Percentiles rank a stretch among this genome's conserved stretches.
These are phyloP conservation scores for Drosophila borealis DNA, from an alignment of 2,888 invertebrate species.

Conservation along the genomic window DNA sequence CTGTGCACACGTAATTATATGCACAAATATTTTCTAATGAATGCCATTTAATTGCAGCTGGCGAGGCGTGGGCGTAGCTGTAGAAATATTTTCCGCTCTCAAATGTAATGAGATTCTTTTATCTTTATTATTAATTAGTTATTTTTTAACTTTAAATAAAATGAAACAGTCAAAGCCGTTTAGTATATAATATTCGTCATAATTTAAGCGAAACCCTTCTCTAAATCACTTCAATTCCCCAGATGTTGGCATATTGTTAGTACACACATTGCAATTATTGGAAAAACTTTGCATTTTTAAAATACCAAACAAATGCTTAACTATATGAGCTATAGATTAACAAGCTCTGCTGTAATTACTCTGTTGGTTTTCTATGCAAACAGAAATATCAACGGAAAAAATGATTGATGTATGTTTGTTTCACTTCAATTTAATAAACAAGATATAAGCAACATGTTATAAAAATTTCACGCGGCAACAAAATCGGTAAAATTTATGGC, in stretches of 20 bases:
- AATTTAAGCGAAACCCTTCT: not conserved
- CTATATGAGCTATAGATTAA: not conserved
- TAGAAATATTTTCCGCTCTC: slow-evolving; percentile 21
- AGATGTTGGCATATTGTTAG: not conserved
- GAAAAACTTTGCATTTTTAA: not conserved
- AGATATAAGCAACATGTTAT: not conserved
- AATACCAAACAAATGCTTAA: slow-evolving; percentile 2
- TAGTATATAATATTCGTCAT: not conserved
- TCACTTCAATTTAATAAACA: not conserved
- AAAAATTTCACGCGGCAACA: not conserved
- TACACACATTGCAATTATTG: not conserved
- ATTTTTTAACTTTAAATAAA: slow-evolving; percentile 14
- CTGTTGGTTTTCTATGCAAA: not conserved
- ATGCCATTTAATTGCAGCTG: slow-evolving; percentile 62
- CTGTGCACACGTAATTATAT: slow-evolving; percentile 65
- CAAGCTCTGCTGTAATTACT: not conserved
- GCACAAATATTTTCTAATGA: slow-evolving; percentile 75
- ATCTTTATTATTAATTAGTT: not conserved
- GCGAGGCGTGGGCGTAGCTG: not conserved
- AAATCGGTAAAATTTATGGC: not conserved
- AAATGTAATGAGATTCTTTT: slow-evolving; percentile 28
- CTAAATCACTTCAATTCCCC: slow-evolving; percentile 6
- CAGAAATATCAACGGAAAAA: not conserved
- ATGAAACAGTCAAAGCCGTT: slow-evolving; percentile 32
- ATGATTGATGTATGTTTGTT: too few relatives aligned